Evolutionary conservation across 2,888 invertebrate genomes (phyloP).

Genomic region (Stenodema calcarata): DNA sequence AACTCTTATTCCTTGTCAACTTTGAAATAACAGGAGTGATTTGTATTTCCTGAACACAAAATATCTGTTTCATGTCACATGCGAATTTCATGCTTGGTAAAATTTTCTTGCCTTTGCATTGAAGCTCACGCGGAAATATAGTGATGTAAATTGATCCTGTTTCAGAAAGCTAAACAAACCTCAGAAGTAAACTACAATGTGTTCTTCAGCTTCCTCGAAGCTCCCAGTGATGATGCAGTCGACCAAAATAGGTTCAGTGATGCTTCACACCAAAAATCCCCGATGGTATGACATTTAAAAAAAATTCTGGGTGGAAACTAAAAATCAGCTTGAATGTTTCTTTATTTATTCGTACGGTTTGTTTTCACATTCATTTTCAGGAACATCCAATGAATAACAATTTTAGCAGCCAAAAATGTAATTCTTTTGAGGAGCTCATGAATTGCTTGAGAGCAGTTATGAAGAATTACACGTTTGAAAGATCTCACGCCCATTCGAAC

Average conservation of each 20-base stretch:
- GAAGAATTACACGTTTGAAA: conserved; percentile 62
- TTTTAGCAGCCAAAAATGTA: conserved; percentile 57
- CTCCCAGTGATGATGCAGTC: conserved; percentile 70
- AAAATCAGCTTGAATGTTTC: no score
- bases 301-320: not conserved
- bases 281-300: not conserved
- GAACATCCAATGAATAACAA: conserved; percentile 51
- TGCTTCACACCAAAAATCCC: not conserved
- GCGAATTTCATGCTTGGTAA: no score
- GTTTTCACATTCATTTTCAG: not conserved
- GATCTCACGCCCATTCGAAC: conserved; percentile 64
- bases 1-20: no score
- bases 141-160: no score
- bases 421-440: conserved; percentile 71
- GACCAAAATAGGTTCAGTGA: conserved; percentile 17
- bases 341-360: not conserved
- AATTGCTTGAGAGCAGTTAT: conserved; percentile 74
- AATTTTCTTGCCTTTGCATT: no score
- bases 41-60: no score
- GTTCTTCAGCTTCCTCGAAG: conserved; percentile 77
- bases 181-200: conserved; percentile 71
- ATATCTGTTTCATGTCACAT: no score
- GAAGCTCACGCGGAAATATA: no score
- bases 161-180: conserved; percentile 63
- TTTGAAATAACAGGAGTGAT: no score